Evolutionary conservation across 1,140 invertebrate genomes (phyloP), one percentile per base, ranked within the genome.

Genomic region (Drosophila sulfurigaster): DNA sequence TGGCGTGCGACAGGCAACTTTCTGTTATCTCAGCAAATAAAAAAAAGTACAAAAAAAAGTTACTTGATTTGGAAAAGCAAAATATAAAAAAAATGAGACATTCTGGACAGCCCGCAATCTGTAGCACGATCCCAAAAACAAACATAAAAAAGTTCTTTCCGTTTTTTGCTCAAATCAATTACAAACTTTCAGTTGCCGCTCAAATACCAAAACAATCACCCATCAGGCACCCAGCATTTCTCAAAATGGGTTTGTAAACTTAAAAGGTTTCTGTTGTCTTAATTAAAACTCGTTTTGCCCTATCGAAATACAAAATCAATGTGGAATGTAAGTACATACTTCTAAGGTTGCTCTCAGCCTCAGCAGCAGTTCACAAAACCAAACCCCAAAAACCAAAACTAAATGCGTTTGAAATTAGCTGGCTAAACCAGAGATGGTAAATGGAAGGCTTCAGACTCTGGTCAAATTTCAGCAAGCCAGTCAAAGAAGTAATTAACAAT

Each of bases 191-290:
- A 73, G 82, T 67, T 69, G 62, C 74, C 64, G 60, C 38, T 64
- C 54, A 60, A 72, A 71, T 52, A 46, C 72, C 49, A 68, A 25
- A 73, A 58, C 60, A 76, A 76, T 20, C 38, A 25, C 30, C 25
- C 30, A 30, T 28, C 65, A 65, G 71, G 65, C 64, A 54, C 65
- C 49, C 73, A 70, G 16, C 30, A 28, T 20, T 54, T 15, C 45
- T 48, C 7, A n/a, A 75, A 38, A 32, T 46, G 32, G 15, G 41
- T 58, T 65, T 6, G 6, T 16, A 30, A 67, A 89, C 71, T 81
- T 83, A 74, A 89, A 89, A 81, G 85, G 85, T 78, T 88, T 88
- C 83, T 78, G 81, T 68, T 88, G 81, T 89, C 71, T 87, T 89
- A 88, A 88, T 88, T 88, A 88, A 82, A 87, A 80, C 46, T 73